Base-by-base conservation (phyloP, 2,113 vertebrate genomes). In the Coreoperca whiteheadi region DNA sequence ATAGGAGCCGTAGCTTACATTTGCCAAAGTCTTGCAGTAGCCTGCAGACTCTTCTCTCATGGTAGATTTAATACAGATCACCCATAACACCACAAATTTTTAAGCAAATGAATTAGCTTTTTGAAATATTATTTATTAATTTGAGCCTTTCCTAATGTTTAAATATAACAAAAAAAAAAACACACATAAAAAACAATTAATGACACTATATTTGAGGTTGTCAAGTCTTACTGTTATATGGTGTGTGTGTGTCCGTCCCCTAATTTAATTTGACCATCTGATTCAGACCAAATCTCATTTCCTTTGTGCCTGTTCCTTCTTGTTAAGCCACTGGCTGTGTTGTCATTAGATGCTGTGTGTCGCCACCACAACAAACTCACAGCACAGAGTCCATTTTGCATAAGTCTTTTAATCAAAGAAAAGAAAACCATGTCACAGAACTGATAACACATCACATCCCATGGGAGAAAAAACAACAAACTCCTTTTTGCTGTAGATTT, bases 321-420 rank as follows among this genome's bases (percentile, higher is more conserved):
- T 32, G 81, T 89, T 87, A 82, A 82, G 76, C 77, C 48, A 7
- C 67, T 14, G 66, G 16, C 70, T 81, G 57, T 50, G 69, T 43
- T 56, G 77, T 74, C 37, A 68, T 82, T 71, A 75, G 56, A 23
- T 4, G 20, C 60, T 50, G 71, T 48, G 39, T 43, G 53, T 77
- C 83, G 28, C 34, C 41, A 82, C 46, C 87, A 46, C 43, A 16
- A 46, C 15, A 48, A 93, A 80, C 25, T 32, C 51, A 81, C 73
- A 74, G 61, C 7, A 3, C 70, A 15, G 41, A 67, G 28, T n/a
- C 34, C 34, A 15, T 61, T 83, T 88, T 90, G 91, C 83, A 79
- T 86, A 74, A 89, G 30, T 91, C 74, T 72, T 92, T 93, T 94
- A 93, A 93, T 92, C 87, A 88, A 92, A 88, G 77, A 67, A 89